Percentiles rank a stretch among this genome's conserved stretches.
Conservation (phyloP, 2,888 invertebrate species). For the Halictus ligatus region DNA sequence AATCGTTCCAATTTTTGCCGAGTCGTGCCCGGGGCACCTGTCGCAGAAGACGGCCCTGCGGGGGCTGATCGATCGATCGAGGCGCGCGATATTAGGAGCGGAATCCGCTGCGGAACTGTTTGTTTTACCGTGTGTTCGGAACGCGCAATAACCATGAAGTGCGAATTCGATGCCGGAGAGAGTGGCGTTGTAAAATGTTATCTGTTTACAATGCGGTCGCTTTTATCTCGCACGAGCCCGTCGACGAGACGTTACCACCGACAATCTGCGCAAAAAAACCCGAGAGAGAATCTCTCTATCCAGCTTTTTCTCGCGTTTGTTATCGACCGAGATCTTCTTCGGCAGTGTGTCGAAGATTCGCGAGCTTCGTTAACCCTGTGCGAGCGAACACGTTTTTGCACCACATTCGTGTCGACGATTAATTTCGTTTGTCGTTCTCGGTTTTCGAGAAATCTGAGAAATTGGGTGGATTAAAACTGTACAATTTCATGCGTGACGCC, state of each 20-base stretch:
- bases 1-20: no score
- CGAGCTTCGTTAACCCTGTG: not conserved
- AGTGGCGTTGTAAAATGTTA: constrained; percentile 14
- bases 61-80: not conserved
- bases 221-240: not conserved
- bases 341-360: not conserved
- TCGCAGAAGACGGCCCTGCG: not conserved
- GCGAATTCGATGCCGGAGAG: constrained; percentile 8
- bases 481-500: no score
- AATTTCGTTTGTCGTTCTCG: not conserved
- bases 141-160: not conserved
- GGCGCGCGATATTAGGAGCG: not conserved
- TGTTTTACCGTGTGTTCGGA: constrained; percentile 18
- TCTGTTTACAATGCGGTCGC: not conserved
- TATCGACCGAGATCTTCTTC: not conserved
- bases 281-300: not conserved
- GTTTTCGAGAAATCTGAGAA: not conserved
- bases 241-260: not conserved
- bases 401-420: not conserved
- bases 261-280: not conserved
- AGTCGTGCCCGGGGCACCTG: not conserved
- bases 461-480: no score
- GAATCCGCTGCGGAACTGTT: not conserved
- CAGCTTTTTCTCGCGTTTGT: not conserved
- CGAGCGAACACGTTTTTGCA: not conserved